Percentiles rank a stretch among this genome's conserved stretches.
phyloP scores from a whole-genome alignment of 2,113 vertebrate species.

The chimpanzee (Pan troglodytes) region NHGRI_mPanTro3-v2.1_pri NC_072419.2:26145501-26146000 shows the following conservation, averaged over 20 bases:
- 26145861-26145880: too few relatives aligned
- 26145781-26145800: too few relatives aligned
- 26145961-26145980: too few relatives aligned
- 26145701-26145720: background rate
- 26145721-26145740: background rate
- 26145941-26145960: too few relatives aligned
- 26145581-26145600: background rate
- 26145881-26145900: too few relatives aligned
- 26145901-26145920: too few relatives aligned
- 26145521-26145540: background rate
- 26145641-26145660: background rate
- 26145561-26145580: background rate
- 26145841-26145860: too few relatives aligned
- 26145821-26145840: too few relatives aligned
- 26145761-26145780: background rate
- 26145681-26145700: background rate
- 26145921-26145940: too few relatives aligned
- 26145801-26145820: too few relatives aligned
- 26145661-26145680: background rate
- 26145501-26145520: background rate
- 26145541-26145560: background rate
- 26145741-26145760: background rate
- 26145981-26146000: too few relatives aligned
- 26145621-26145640: background rate
- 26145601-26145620: background rate